Conservation (phyloP, 2,113 vertebrate genomes). For the Nannospalax galili region DNA sequence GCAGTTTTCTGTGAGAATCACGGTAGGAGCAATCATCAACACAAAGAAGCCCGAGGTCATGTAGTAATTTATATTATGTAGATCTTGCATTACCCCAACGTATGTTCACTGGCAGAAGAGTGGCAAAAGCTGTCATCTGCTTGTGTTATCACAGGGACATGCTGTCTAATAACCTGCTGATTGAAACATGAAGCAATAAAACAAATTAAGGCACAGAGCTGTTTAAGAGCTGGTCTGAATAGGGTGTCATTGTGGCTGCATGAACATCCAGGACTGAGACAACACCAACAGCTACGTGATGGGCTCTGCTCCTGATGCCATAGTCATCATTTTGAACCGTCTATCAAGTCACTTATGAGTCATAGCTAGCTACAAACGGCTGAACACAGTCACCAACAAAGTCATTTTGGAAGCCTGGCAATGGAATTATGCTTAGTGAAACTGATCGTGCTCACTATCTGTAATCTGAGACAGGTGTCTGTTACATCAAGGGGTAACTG, state of each 20-base stretch:
- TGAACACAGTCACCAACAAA: background rate
- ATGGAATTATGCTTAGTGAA: background rate
- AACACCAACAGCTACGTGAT: background rate
- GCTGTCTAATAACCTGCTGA: background rate
- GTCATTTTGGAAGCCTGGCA: background rate
- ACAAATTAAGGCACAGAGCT: background rate
- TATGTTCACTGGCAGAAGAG: conserved; percentile 31
- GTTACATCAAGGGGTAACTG: too few species aligned
- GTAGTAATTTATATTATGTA: background rate
- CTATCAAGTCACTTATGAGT: background rate
- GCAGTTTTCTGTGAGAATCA: background rate
- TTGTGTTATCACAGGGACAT: background rate
- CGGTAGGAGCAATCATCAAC: background rate
- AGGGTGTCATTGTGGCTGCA: background rate
- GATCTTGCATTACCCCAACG: conserved; percentile 8
- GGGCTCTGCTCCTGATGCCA: background rate
- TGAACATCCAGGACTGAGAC: fast-evolving
- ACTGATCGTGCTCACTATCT: fast-evolving
- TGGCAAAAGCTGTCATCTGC: conserved; percentile 30
- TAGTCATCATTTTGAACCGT: conserved; percentile 20
- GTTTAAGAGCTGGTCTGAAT: background rate
- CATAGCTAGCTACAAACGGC: background rate
- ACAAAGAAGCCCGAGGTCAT: conserved; percentile 27
- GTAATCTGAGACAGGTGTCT: background rate
- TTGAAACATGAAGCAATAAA: background rate